Evolutionary conservation across 2,888 invertebrate species (phyloP), one percentile per base, ranked within the genome.

Genomic region (Atherix ibis): DNA sequence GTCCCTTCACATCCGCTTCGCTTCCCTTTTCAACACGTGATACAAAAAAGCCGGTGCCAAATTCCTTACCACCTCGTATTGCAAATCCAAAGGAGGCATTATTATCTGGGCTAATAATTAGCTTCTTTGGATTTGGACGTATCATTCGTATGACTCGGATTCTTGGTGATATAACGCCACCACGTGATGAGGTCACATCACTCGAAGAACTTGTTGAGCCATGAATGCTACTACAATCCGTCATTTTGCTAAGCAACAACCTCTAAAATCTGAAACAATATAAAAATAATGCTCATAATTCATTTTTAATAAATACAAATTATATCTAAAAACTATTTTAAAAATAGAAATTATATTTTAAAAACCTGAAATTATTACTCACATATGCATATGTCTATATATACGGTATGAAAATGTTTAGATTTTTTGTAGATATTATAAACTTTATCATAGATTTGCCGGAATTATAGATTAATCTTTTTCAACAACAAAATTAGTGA

Each of bases 31-130:
- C 84, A 6, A 94, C 80, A 50, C 78, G 76, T 15, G 89, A 87
- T 38, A 94, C 77, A 62, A 87, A 92, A 62, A 92, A 83, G 18
- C 94, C 94, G 0, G 88, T 84, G 16, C 84, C 81, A 55, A 89
- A 85, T 54, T 94, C 94, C 43, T 77, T 70, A 12, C 94, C 92
- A 18, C 88, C 87, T 3, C 87, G 69, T 36, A 88, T 62, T 3
- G 83, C 76, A 58, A 88, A 87, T 1, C 87, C 87, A 49, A 80
- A 78, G 8, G 31, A 27, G 5, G 78, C 73, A 36, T 64, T 67
- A 13, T 47, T 48, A 41, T 70, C 69, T 2, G 70, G 65, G 34
- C 66, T 63, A 27, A 66, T 57, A 22, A 68, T 52, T 31, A 65
- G 51, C 2, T 62, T 61, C 4, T 65, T 58, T 25, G 63, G 59